Evolutionary conservation across 2,113 vertebrate genomes (phyloP).

Genomic region (Lycocorax pyrrhopterus): DNA sequence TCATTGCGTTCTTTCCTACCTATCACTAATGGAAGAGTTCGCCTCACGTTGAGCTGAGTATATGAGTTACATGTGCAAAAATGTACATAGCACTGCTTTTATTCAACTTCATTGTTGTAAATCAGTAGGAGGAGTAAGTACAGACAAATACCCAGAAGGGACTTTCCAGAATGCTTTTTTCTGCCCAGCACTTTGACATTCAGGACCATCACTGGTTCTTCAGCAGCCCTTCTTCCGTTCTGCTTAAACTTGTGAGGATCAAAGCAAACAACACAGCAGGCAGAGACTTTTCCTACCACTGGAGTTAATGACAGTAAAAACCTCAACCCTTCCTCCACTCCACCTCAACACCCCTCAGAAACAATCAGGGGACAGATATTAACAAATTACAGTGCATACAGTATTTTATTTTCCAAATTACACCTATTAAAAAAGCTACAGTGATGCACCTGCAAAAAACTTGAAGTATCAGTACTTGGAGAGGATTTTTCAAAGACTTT

Average conservation of each 20-base stretch:
- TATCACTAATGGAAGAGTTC: background rate
- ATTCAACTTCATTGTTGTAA: background rate
- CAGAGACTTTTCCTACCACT: background rate
- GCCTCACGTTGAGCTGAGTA: background rate
- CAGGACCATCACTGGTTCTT: background rate
- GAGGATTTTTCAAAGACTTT: background rate
- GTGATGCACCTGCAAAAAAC: background rate
- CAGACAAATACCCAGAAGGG: background rate
- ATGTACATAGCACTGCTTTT: background rate
- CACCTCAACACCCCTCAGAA: background rate
- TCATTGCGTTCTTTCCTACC: background rate
- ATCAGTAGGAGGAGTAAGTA: background rate
- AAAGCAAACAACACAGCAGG: background rate
- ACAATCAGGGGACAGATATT: background rate
- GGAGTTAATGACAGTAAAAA: background rate
- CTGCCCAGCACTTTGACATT: background rate
- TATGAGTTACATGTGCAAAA: background rate
- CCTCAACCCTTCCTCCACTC: background rate
- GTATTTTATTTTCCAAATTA: background rate
- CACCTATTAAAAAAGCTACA: background rate
- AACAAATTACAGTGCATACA: background rate
- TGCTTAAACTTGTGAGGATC: background rate
- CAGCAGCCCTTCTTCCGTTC: background rate
- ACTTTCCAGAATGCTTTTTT: background rate
- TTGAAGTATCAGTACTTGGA: background rate